Percentiles rank a stretch among this genome's conserved stretches.
phyloP scores from a whole-genome alignment of 1,140 invertebrate genomes.

The Drosophila navojoa region DNA sequence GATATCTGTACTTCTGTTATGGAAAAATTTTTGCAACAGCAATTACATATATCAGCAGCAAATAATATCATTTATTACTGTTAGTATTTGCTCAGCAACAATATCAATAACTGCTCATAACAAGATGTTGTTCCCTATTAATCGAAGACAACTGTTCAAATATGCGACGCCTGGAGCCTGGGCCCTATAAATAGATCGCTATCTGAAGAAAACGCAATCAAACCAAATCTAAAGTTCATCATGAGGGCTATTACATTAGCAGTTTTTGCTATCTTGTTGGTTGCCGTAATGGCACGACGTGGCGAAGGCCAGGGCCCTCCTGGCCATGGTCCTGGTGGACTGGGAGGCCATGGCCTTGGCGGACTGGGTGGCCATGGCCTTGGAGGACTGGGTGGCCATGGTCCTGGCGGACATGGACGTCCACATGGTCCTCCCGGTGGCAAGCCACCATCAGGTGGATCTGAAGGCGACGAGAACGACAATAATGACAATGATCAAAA shows the following conservation, averaged over 20 bases:
- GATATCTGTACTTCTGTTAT: constrained; percentile 20
- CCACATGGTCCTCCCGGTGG: constrained; percentile 3
- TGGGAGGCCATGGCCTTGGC: neutral
- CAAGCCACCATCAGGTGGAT: constrained; percentile 6
- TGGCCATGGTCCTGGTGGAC: neutral
- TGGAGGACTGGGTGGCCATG: neutral
- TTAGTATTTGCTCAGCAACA: constrained; percentile 26
- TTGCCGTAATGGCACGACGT: constrained; percentile 35
- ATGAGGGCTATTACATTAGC: constrained; percentile 44
- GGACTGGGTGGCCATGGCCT: constrained; percentile 10
- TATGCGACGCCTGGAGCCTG: constrained; percentile 11
- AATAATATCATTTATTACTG: constrained; percentile 21
- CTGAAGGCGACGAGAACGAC: constrained; percentile 2
- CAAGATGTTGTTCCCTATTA: neutral
- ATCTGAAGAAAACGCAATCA: neutral
- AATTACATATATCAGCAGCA: neutral
- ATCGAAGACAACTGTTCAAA: constrained; percentile 37
- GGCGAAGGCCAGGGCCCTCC: constrained; percentile 19
- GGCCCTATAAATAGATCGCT: constrained; percentile 40
- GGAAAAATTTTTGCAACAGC: constrained; percentile 22
- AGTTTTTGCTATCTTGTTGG: constrained; percentile 36
- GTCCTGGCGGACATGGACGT: constrained; percentile 9
- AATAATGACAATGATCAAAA: neutral
- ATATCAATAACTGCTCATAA: constrained; percentile 24
- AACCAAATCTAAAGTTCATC: constrained; percentile 6